phyloP scores from a whole-genome alignment of 2,797 vertebrate genomes.

The Capromys pilorides region DNA sequence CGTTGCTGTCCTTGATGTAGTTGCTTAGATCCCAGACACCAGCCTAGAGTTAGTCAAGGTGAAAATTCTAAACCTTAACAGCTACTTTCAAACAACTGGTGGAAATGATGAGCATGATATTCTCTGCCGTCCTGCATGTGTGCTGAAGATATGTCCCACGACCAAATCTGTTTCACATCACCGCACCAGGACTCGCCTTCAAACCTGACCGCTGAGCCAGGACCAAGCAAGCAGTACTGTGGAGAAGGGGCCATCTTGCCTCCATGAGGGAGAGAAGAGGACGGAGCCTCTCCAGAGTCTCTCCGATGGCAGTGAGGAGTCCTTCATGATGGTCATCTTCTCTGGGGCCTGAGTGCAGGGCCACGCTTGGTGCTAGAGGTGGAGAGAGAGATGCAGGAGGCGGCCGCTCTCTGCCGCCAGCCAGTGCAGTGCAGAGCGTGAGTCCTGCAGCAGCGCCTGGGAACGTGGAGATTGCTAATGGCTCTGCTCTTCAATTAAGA shows the following conservation, averaged over 20 bases:
- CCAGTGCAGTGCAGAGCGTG: background rate
- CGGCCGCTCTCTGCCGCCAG: background rate
- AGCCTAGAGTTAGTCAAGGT: too few species aligned
- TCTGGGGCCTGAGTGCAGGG: background rate
- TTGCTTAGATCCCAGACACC: too few species aligned
- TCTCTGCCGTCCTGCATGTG: too few species aligned
- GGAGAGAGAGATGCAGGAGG: too few species aligned
- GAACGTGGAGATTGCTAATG: conserved; percentile 15
- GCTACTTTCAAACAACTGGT: too few species aligned
- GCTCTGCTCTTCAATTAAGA: background rate
- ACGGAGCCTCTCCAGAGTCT: background rate
- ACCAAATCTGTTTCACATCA: conserved; percentile 31
- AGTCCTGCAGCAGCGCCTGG: background rate
- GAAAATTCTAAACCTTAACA: too few species aligned
- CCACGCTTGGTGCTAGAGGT: too few species aligned
- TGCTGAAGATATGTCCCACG: conserved; percentile 4
- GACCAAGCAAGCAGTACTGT: background rate
- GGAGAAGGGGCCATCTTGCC: background rate
- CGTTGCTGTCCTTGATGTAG: too few species aligned
- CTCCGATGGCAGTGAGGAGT: background rate
- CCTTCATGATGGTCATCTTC: background rate
- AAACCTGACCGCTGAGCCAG: background rate
- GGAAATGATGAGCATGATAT: too few species aligned
- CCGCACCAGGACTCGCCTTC: background rate
- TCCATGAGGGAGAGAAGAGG: background rate